phyloP scores from a whole-genome alignment of 2,113 vertebrate species.

The Eclectus roratus region DNA sequence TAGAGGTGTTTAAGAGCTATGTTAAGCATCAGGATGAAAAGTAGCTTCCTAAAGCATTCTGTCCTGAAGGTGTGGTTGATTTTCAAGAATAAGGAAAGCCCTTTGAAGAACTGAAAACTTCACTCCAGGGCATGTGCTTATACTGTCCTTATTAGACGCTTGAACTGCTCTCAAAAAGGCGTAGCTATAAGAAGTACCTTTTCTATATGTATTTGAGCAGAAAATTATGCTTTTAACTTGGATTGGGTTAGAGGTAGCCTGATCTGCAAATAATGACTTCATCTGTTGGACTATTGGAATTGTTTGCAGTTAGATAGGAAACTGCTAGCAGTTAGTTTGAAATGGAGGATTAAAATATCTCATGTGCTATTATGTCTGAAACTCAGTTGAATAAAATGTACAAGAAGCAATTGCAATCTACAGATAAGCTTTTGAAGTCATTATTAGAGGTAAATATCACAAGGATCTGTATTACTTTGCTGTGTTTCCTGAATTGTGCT shows the following conservation, averaged over 20 bases:
- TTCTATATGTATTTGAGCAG: background rate
- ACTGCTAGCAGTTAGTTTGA: background rate
- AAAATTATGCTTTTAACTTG: background rate
- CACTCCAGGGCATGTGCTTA: background rate
- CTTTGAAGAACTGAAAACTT: background rate
- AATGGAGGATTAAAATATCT: background rate
- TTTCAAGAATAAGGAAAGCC: background rate
- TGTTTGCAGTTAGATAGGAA: background rate
- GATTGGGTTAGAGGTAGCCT: background rate
- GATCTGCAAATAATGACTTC: background rate
- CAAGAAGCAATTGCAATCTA: background rate
- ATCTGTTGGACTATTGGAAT: background rate
- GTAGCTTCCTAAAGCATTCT: background rate
- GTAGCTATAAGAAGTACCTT: background rate
- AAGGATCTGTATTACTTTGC: background rate
- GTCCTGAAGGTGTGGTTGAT: background rate
- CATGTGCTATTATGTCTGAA: background rate
- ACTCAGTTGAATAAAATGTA: background rate
- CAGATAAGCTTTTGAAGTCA: conserved; percentile 8
- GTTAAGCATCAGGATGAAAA: background rate
- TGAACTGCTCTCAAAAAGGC: background rate
- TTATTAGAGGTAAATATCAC: background rate
- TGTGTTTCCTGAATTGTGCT: background rate
- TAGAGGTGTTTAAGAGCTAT: background rate
- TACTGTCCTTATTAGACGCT: background rate